These are phyloP conservation scores for Geopemphigus sp. DNA, from an alignment of 1,140 invertebrate genomes.

Conservation along the genomic window DNA sequence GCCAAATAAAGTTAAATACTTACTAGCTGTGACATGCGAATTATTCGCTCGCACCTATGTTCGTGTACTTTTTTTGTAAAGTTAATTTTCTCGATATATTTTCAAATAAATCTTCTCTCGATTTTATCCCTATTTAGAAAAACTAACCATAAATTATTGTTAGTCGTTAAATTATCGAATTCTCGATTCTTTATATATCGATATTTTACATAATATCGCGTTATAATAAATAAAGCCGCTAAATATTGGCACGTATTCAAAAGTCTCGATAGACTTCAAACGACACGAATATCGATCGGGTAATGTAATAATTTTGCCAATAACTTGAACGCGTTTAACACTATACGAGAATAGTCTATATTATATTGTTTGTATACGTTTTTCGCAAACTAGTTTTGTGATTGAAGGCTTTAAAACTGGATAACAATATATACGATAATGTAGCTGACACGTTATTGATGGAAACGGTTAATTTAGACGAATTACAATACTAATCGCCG, in stretches of 20 bases:
- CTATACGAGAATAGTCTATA: no score
- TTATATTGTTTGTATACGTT: no score
- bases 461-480: no score
- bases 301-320: neutral
- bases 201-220: neutral
- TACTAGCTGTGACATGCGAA: neutral
- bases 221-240: neutral
- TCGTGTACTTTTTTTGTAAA: constrained; percentile 12
- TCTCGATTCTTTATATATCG: neutral
- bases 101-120: constrained; percentile 2
- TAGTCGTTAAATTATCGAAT: neutral
- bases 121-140: neutral
- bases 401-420: no score
- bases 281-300: neutral
- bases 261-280: neutral
- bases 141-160: neutral
- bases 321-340: neutral
- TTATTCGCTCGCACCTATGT: neutral
- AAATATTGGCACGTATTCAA: neutral
- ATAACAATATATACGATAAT: no score
- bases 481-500: no score
- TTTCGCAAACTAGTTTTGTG: no score
- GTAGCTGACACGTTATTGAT: no score
- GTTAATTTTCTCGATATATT: neutral
- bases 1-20: neutral